Evolutionary conservation across 2,888 invertebrate genomes (phyloP).

Genomic region (Anaspis maculata): DNA sequence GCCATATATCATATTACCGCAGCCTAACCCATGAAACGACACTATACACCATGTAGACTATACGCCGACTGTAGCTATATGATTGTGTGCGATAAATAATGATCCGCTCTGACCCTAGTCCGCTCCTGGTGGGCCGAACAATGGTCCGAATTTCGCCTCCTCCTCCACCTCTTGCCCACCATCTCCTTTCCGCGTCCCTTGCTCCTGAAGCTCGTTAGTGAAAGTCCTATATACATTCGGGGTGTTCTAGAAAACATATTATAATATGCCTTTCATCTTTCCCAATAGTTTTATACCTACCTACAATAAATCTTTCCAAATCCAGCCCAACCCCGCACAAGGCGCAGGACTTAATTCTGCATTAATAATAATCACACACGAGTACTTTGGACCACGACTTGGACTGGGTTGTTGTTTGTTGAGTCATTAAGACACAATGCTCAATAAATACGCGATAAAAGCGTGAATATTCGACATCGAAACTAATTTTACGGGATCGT

Average conservation of each 20-base stretch:
- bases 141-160: slow-evolving; percentile 14
- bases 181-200: slow-evolving; percentile 5
- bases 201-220: slow-evolving; percentile 12
- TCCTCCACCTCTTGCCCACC: no score
- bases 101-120: slow-evolving; percentile 16
- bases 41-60: slow-evolving; percentile 27
- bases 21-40: slow-evolving; percentile 30
- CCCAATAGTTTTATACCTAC: no score
- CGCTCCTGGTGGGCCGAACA: slow-evolving; percentile 19
- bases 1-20: slow-evolving; percentile 30
- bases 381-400: no score
- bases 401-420: no score
- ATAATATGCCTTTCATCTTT: no score
- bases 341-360: slow-evolving; percentile 12
- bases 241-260: no score
- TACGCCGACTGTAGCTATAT: slow-evolving; percentile 21
- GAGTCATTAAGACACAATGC: slow-evolving; percentile 10
- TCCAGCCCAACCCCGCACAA: no score
- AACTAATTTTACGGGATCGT: slow-evolving; percentile 9
- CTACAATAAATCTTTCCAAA: no score
- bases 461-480: slow-evolving; percentile 3
- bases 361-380: no score
- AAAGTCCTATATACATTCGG: no score
- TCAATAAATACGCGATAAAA: slow-evolving; percentile 11
- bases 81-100: slow-evolving; percentile 27